Evolutionary conservation across 2,113 vertebrate genomes (phyloP).

Genomic region (Crotalus viridis): DNA sequence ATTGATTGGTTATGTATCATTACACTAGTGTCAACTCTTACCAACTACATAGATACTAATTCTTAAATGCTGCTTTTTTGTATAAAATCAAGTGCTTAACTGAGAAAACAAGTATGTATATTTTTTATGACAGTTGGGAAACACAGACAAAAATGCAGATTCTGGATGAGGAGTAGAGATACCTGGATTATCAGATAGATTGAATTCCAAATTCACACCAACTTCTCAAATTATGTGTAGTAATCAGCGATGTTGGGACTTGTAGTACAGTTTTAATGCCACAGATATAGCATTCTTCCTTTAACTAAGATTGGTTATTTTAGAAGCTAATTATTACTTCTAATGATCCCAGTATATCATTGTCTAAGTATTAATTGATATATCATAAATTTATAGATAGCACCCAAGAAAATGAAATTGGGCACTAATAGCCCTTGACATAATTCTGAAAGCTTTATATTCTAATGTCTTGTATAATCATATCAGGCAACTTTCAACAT

Average conservation of each 20-base stretch:
- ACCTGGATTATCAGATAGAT: not conserved
- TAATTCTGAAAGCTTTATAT: not conserved
- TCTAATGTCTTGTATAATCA: not conserved
- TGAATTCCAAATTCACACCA: not conserved
- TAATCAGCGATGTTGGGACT: not conserved
- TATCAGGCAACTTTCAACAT: not conserved
- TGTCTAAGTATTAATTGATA: not conserved
- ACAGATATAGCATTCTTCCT: not conserved
- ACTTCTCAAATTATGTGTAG: not conserved
- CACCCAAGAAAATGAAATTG: not conserved
- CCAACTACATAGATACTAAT: not conserved
- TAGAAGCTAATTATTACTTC: not conserved
- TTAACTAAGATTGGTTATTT: not conserved
- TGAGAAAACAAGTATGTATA: not conserved
- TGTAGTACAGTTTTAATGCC: not conserved
- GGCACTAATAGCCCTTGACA: not conserved
- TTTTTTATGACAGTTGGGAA: not conserved
- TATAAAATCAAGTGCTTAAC: not conserved
- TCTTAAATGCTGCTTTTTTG: not conserved
- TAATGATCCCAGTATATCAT: not conserved
- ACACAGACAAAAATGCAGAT: not conserved
- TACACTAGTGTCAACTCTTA: not conserved
- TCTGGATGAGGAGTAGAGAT: not conserved
- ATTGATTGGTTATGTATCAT: not conserved
- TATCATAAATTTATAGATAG: not conserved